Evolutionary conservation across 1,140 invertebrate genomes (phyloP), one percentile per base, ranked within the genome.

Genomic region (Trichogramma pretiosum): DNA sequence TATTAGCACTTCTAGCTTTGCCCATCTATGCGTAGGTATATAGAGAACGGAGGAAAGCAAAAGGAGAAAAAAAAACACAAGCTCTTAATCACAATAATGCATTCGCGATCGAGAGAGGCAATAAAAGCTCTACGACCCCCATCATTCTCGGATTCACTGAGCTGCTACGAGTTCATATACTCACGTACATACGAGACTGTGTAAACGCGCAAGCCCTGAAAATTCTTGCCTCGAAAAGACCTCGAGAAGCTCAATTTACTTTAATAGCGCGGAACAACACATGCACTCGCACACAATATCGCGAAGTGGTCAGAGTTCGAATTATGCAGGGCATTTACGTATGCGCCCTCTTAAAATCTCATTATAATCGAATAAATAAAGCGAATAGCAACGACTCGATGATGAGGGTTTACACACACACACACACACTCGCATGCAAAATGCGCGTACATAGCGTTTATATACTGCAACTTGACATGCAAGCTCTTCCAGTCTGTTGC

Each of bases 291-390:
- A 11, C 18, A 17, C 38, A 16, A 13, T 18, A 32, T 13, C 11
- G 21, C 9, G 13, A 11, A 37, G 17, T 37, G 13, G 17, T 4
- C 35, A n/a, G n/a, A n/a, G n/a, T n/a, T n/a, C n/a, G n/a, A n/a
- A n/a, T n/a, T 40, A 40, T 40, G 28, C 24, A 23, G 8, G 28
- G 3, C 17, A 24, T 35, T 18, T 14, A 34, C 13, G 3, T n/a
- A n/a, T n/a, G n/a, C 40, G 37, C 65, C 56, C 58, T 57, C 52
- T 67, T 63, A 64, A 64, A 66, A 60, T 58, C 59, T 66, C 63
- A 67, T 67, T 67, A 68, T 67, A 66, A 66, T 64, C 60, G 53
- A 64, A 67, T 66, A 66, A 66, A 67, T 65, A 67, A 63, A 53
- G 54, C n/a, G n/a, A n/a, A n/a, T n/a, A n/a, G 47, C 58, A 42